A percentile compares a stretch with the other conserved stretches of the same genome.
Evolutionary conservation across 2,888 invertebrate genomes (phyloP).

Genomic region (Drosophila austrosaltans): DNA sequence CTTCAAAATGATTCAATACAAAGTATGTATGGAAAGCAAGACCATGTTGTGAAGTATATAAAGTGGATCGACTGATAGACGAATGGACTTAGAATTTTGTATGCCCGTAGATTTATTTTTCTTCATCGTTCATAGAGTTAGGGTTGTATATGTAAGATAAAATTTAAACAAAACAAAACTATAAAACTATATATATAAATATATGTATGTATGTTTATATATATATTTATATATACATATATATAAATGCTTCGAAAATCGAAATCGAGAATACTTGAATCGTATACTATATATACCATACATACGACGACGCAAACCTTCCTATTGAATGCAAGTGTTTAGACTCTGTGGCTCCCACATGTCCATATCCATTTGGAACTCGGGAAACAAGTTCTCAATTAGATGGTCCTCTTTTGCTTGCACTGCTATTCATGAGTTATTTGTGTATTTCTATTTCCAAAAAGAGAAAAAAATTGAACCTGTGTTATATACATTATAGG

Average conservation of each 20-base stretch:
- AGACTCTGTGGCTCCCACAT: conserved; percentile 31
- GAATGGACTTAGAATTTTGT: conserved; percentile 81
- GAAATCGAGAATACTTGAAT: conserved; percentile 32
- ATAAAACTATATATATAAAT: conserved; percentile 25
- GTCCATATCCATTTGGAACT: conserved; percentile 24
- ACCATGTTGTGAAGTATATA: conserved; percentile 64
- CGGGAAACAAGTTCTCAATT: conserved; percentile 30
- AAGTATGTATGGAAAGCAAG: conserved; percentile 47
- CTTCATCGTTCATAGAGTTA: conserved; percentile 73
- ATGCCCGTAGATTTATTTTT: conserved; percentile 76
- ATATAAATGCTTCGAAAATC: conserved; percentile 30
- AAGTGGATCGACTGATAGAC: conserved; percentile 76
- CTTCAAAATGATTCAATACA: conserved; percentile 54
- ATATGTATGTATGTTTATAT: conserved; percentile 13
- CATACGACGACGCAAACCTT: conserved; percentile 33
- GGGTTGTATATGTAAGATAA: conserved; percentile 67
- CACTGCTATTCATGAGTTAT: conserved; percentile 46
- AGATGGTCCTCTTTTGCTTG: conserved; percentile 40
- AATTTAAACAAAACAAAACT: conserved; percentile 37
- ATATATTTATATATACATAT: conserved; percentile 5
- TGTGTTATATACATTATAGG: conserved; percentile 77
- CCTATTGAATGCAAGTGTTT: conserved; percentile 43
- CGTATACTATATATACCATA: conserved; percentile 27
- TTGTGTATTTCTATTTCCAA: conserved; percentile 57
- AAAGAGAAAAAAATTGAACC: conserved; percentile 56